Evolutionary conservation across 1,140 invertebrate species (phyloP).

Genomic region (Hylaeus volcanicus): DNA sequence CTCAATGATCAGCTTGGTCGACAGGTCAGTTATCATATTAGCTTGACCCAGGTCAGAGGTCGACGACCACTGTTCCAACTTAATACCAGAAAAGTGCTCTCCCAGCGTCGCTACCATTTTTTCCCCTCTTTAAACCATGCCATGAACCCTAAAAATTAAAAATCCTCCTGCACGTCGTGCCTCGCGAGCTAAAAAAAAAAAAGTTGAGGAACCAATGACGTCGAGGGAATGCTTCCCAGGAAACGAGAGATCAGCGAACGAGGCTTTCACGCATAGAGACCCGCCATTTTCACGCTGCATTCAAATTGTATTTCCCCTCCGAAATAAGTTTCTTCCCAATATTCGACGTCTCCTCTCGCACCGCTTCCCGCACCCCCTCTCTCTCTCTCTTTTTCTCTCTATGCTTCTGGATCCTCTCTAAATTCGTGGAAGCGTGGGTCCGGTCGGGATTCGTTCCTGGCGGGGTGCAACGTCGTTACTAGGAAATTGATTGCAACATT

Average conservation of each 20-base stretch:
- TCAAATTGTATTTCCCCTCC: slow-evolving; percentile 62
- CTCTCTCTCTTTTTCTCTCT: neutral
- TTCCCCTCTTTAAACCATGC: too few relatives aligned
- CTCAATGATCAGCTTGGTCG: too few relatives aligned
- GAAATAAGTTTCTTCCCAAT: slow-evolving; percentile 49
- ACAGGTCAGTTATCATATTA: too few relatives aligned
- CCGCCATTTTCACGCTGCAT: slow-evolving; percentile 56
- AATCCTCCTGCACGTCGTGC: too few relatives aligned
- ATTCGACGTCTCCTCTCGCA: too few relatives aligned
- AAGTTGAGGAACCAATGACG: too few relatives aligned
- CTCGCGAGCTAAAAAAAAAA: too few relatives aligned
- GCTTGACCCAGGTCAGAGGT: too few relatives aligned
- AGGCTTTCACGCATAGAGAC: slow-evolving; percentile 33
- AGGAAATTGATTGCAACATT: slow-evolving; percentile 17
- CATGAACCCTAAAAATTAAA: too few relatives aligned
- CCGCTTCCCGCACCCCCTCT: neutral
- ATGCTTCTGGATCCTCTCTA: neutral
- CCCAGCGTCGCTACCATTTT: too few relatives aligned
- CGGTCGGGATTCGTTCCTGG: neutral
- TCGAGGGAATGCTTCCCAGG: neutral
- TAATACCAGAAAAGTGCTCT: too few relatives aligned
- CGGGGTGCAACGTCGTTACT: neutral
- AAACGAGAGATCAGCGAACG: slow-evolving; percentile 7
- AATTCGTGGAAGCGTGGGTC: neutral
- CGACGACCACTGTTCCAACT: too few relatives aligned